Base-by-base conservation (phyloP, 2,888 invertebrate species). In the Lithophane ornitopus region DNA sequence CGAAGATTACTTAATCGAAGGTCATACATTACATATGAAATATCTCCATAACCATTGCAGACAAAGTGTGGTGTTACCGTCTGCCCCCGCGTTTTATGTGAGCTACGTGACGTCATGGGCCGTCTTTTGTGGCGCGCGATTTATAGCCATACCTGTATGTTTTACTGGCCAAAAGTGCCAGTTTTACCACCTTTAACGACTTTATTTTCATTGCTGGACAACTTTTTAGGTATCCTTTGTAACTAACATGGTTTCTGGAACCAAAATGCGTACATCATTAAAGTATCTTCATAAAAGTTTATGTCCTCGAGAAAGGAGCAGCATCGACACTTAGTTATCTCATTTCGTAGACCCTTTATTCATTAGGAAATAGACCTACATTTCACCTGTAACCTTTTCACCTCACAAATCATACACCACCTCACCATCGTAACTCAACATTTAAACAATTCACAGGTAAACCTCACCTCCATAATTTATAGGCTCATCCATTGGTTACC, bases 371-470 rank as follows among this genome's bases (percentile, higher is more conserved):
- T 49, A 49, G 41, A 63, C 28, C 63, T 63, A 78, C 74, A 78
- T 65, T 81, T 78, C 63, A 73, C 49, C 26, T 52, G 22, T 26
- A 56, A 63, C 56, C 72, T 26, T 62, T 56, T n/a, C 54, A 11
- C 49, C 44, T n/a, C 61, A 85, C 81, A 82, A 85, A 81, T 82
- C 85, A 85, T 52, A 26, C 7, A 14, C 39, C 34, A 39, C 6
- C 49, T 46, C 61, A 74, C 69, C 12, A 59, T 72, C 83, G 83
- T 84, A 84, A 79, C 80, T 85, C 77, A 74, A 68, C 46, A n/a
- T 62, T 34, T 85, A 72, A 87, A 80, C 82, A 82, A 82, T 85
- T 81, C 75, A 74, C 58, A 65, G 71, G 56, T 61, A 49, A 61
- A 66, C 65, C 61, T 56, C 26, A 19, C 68, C 66, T 75, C 63